phyloP scores from a whole-genome alignment of 2,113 vertebrate species.

The Piprites chloris region DNA sequence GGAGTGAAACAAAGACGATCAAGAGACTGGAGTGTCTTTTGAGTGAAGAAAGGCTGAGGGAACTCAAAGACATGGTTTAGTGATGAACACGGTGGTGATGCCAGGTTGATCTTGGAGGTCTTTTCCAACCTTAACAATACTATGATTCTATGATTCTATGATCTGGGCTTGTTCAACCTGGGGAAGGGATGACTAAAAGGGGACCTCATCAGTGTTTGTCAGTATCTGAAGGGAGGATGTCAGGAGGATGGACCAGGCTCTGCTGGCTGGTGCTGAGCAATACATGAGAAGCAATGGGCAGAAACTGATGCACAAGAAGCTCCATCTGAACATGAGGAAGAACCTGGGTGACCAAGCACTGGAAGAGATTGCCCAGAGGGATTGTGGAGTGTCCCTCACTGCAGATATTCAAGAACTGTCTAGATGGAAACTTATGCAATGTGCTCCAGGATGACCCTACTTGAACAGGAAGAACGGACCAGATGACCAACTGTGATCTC shows the following conservation, averaged over 20 bases:
- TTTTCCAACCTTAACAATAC: no score
- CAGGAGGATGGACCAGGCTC: neutral
- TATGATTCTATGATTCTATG: no score
- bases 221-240: neutral
- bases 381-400: neutral
- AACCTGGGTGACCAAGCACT: neutral
- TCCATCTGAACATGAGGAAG: neutral
- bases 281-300: neutral
- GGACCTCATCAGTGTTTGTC: neutral
- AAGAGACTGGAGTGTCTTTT: neutral
- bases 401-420: neutral
- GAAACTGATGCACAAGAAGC: neutral
- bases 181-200: rapidly evolving
- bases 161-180: neutral
- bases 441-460: neutral
- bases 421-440: neutral
- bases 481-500: neutral
- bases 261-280: neutral
- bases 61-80: neutral
- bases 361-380: neutral
- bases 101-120: no score
- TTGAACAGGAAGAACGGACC: no score
- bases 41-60: neutral
- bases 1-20: neutral
- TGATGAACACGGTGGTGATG: no score